Evolutionary conservation across 2,113 vertebrate species (phyloP).

Genomic region (Ochotona curzoniae): DNA sequence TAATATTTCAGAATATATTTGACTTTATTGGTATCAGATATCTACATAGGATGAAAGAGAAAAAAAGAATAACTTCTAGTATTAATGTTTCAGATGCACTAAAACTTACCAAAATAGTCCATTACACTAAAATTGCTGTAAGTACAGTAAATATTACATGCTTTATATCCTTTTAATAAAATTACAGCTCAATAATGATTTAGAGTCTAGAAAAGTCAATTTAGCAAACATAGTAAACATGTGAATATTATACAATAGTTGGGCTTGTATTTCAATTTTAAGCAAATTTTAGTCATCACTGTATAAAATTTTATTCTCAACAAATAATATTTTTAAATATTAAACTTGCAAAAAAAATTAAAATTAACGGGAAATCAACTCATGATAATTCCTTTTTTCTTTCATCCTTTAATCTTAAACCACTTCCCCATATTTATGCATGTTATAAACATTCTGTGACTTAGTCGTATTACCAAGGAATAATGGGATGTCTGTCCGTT

Average conservation of each 20-base stretch:
- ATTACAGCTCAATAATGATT: constrained; percentile 29
- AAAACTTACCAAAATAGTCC: not conserved
- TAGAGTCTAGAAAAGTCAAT: not conserved
- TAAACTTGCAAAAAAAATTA: not conserved
- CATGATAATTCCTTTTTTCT: not conserved
- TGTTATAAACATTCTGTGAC: not conserved
- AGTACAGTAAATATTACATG: not conserved
- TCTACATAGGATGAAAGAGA: not conserved
- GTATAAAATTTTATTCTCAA: not conserved
- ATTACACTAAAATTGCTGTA: not conserved
- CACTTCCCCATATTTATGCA: not conserved
- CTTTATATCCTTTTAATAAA: constrained; percentile 50
- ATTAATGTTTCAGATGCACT: constrained; percentile 14
- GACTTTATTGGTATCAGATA: too few species aligned
- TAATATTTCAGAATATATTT: too few species aligned
- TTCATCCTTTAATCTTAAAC: not conserved
- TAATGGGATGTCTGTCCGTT: not conserved
- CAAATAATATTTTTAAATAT: not conserved
- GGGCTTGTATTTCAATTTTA: not conserved
- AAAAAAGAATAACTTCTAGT: not conserved
- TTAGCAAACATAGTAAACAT: not conserved
- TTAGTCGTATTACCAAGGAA: not conserved
- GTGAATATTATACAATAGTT: not conserved
- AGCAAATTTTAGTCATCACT: not conserved
- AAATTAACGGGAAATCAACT: not conserved